Conservation (phyloP, 2,113 vertebrate genomes). For the Notarius quadriscutis region DNA sequence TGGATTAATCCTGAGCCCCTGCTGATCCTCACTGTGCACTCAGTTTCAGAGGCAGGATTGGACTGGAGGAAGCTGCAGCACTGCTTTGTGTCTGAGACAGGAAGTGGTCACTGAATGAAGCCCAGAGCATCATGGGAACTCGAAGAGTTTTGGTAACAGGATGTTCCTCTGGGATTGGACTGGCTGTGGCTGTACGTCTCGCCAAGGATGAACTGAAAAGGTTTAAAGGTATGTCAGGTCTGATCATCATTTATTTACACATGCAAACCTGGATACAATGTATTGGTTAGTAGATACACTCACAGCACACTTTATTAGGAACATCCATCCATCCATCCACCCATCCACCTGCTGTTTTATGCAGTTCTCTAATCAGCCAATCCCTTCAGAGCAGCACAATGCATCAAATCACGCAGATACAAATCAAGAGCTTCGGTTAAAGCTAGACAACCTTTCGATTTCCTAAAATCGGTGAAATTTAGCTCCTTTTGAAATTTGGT, state of each 20-base stretch:
- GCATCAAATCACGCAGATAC: too few relatives aligned
- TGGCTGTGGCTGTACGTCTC: constrained; percentile 75
- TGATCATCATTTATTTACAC: background rate
- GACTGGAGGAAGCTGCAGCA: background rate
- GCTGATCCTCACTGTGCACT: background rate
- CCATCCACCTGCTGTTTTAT: too few relatives aligned
- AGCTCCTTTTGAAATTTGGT: too few relatives aligned
- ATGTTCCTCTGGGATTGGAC: constrained; percentile 82
- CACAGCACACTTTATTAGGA: too few relatives aligned
- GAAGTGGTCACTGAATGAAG: background rate
- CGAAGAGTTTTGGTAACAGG: constrained; percentile 78
- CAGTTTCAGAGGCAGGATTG: background rate
- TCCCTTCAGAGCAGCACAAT: too few relatives aligned
- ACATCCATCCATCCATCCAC: too few relatives aligned
- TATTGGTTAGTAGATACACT: too few relatives aligned
- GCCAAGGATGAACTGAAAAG: constrained; percentile 74
- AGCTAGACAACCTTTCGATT: too few relatives aligned
- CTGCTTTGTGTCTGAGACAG: background rate
- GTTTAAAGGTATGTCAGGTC: constrained; percentile 63
- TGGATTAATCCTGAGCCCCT: background rate
- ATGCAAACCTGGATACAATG: background rate
- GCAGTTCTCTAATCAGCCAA: too few relatives aligned
- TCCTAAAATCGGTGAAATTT: too few relatives aligned
- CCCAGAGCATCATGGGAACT: constrained; percentile 55
- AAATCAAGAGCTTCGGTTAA: too few relatives aligned